phyloP scores from a whole-genome alignment of 2,888 invertebrate genomes.

The Agrilus mali region DNA sequence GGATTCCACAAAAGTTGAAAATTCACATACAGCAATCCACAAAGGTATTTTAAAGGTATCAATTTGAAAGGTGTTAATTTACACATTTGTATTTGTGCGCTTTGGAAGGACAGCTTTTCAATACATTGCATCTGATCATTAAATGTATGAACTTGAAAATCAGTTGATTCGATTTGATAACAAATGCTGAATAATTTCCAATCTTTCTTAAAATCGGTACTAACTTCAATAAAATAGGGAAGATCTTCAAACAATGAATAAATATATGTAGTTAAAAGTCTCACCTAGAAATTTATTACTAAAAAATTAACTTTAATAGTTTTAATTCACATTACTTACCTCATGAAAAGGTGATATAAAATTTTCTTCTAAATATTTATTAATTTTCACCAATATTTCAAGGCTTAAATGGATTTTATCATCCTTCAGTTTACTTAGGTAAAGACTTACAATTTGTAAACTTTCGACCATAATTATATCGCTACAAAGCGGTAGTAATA shows the following conservation, averaged over 20 bases:
- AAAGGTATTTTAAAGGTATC: constrained; percentile 62
- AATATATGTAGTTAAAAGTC: constrained; percentile 60
- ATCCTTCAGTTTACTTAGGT: constrained; percentile 38
- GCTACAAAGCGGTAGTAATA: constrained; percentile 35
- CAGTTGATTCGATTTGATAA: constrained; percentile 55
- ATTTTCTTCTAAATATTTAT: constrained; percentile 44
- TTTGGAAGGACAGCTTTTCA: constrained; percentile 57
- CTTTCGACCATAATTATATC: constrained; percentile 37
- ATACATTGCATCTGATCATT: constrained; percentile 63
- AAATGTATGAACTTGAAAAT: constrained; percentile 64
- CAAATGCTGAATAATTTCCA: constrained; percentile 55
- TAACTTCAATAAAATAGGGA: constrained; percentile 23
- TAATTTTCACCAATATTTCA: constrained; percentile 36
- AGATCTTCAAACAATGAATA: constrained; percentile 53
- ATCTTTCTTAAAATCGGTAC: constrained; percentile 29
- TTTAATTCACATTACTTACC: constrained; percentile 34
- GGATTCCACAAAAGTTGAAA: constrained; percentile 87
- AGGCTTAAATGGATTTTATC: constrained; percentile 33
- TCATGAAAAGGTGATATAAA: constrained; percentile 56
- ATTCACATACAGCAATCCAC: constrained; percentile 74
- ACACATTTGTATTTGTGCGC: constrained; percentile 38
- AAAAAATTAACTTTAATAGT: constrained; percentile 4
- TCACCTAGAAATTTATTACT: constrained; percentile 35
- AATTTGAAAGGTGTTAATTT: constrained; percentile 45
- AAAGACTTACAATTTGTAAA: constrained; percentile 43